Evolutionary conservation across 2,888 invertebrate species (phyloP), one percentile per base, ranked within the genome.

Genomic region (Cephus pulcher): DNA sequence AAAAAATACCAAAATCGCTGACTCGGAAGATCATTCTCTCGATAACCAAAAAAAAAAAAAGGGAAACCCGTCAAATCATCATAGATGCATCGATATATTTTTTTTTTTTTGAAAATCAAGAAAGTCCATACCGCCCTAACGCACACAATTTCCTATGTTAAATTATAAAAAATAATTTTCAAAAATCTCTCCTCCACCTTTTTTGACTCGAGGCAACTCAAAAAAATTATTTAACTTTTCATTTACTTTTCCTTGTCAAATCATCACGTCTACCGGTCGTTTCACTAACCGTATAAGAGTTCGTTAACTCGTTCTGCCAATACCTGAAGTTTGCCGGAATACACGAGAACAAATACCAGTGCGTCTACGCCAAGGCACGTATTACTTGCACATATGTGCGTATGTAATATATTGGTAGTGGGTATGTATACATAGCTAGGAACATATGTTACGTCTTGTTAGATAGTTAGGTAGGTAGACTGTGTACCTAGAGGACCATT

Each of bases 141-240:
- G 15, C 6, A 15, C 40, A 4, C 15, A 23, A 4, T 15, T 23
- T 56, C 0, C 12, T 15, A 23, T 4, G 4, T 15, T 6, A 15
- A 15, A 23, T 23, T 15, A 56, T 15, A 6, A 0, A 23, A 9
- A 56, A 9, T 15, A 40, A 40, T 56, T 23, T 23, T 15, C 9
- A 23, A 56, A 56, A 56, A 56, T 56, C 1, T 9, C 0, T 0
- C 23, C 40, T 9, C 9, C 23, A 56, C 9, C 15, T 56, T 56
- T 9, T 56, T 56, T 0, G 23, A 9, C 2, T 23, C 0, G 9
- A 56, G 0, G 9, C 0, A 56, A 56, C 1, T 56, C 4, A 9
- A 56, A 23, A 23, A 23, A 1, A 37, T 12, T 23, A 0, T 40
- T 23, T 23, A 0, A 15, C 1, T 40, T 40, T 40, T 40, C 23